Base-by-base conservation (phyloP, 1,140 invertebrate genomes). In the Orussus abietinus region DNA sequence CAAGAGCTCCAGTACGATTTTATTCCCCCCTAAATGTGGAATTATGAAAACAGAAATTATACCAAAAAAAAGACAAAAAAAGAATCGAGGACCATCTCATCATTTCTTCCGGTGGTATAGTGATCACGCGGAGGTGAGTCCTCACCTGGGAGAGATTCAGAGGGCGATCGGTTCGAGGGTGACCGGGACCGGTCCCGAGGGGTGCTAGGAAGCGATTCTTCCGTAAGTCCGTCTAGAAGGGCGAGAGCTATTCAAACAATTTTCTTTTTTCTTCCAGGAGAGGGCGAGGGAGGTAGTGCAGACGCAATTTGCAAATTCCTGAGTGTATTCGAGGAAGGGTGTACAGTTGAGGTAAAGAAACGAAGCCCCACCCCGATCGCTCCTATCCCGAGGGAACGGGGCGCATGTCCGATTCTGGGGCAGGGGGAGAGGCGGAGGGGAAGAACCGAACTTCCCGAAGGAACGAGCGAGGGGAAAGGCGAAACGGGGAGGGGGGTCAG, bases 301-400 rank as follows among this genome's bases (percentile, higher is more conserved):
- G 53, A 59, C 42, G 46, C 41, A 57, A 57, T 60, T 55, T 55
- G 53, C 48, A 50, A 55, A 55, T 60, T 57, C 51, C 44, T 46
- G 34, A 22, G 36, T 28, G 20, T 36, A 33, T 35, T 31, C 34
- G 22, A n/a, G 22, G 22, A 25, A n/a, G 10, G 10, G 31, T n/a
- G 39, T 37, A 39, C 32, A 21, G 13, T 37, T 31, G 7, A 22
- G 12, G 35, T 38, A 20, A 26, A 32, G 38, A 21, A 40, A 21
- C 21, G 36, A 38, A 26, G 32, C 46, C 21, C 12, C 7, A 39
- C 14, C 34, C n/a, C 28, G 30, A 18, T 39, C n/a, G n/a, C n/a
- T n/a, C n/a, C n/a, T n/a, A n/a, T n/a, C n/a, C n/a, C n/a, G 28
- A 26, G 37, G 38, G 21, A 40, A 21, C 21, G 36, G 42, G 31